phyloP scores from a whole-genome alignment of 2,888 invertebrate species.

The Spialia ferax region DNA sequence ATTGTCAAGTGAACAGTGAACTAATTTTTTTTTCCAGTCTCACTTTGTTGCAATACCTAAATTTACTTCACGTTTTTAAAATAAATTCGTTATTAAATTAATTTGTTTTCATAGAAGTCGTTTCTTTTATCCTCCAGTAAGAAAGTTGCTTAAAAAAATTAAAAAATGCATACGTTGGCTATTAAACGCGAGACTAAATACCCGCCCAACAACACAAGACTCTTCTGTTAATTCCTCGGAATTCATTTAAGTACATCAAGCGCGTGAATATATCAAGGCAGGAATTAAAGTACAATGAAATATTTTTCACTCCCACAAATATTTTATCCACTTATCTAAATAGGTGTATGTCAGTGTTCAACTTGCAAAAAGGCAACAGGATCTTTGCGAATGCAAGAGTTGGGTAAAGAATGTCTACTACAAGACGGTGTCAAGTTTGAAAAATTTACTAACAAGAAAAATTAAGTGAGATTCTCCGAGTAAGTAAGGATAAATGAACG shows the following conservation, averaged over 20 bases:
- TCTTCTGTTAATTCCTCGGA: conserved; percentile 28
- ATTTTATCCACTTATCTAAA: conserved; percentile 41
- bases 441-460: conserved; percentile 40
- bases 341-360: conserved; percentile 39
- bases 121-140: background rate
- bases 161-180: background rate
- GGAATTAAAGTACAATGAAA: conserved; percentile 40
- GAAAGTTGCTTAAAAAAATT: background rate
- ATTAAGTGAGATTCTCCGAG: conserved; percentile 38
- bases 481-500: conserved; percentile 40
- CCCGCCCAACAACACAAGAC: background rate
- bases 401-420: conserved; percentile 35
- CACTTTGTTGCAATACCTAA: background rate
- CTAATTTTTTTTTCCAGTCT: background rate
- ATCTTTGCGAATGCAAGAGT: conserved; percentile 33
- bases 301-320: conserved; percentile 40
- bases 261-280: conserved; percentile 38
- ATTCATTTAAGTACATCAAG: conserved; percentile 38
- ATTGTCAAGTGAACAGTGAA: no score
- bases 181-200: conserved; percentile 14
- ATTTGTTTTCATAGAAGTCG: background rate
- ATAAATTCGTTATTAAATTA: background rate
- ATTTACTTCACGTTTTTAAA: background rate
- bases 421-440: conserved; percentile 38
- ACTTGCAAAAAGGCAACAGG: conserved; percentile 33